A percentile compares a stretch with the other conserved stretches of the same genome.
Evolutionary conservation across 2,797 vertebrate species (phyloP).

Genomic region (Oreochromis grahami): DNA sequence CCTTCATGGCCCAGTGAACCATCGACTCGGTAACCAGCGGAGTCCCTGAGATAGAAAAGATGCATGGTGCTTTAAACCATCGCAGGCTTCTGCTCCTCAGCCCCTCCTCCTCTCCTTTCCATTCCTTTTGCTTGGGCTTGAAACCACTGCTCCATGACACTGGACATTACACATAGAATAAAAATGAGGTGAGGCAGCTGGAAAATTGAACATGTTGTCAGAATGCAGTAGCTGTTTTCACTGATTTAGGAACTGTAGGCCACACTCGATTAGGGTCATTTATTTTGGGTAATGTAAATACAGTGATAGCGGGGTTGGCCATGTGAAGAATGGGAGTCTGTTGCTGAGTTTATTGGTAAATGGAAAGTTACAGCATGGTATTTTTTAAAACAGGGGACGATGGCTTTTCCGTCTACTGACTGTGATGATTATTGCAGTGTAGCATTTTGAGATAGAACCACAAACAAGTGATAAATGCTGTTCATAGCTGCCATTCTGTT

Average conservation of each 20-base stretch:
- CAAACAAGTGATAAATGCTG: neutral
- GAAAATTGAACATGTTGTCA: slow-evolving; percentile 66
- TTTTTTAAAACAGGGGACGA: neutral
- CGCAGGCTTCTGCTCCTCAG: slow-evolving; percentile 1
- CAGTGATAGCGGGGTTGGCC: slow-evolving; percentile 22
- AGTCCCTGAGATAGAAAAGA: slow-evolving; percentile 58
- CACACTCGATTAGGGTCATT: slow-evolving; percentile 45
- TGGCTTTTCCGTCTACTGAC: neutral
- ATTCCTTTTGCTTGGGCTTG: slow-evolving; percentile 15
- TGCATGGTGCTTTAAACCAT: slow-evolving; percentile 53
- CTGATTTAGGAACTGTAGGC: slow-evolving; percentile 48
- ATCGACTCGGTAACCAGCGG: slow-evolving; percentile 56
- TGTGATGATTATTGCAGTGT: slow-evolving; percentile 7
- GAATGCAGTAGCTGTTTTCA: slow-evolving; percentile 33
- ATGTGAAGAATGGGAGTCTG: slow-evolving; percentile 28
- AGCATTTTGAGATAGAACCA: slow-evolving; percentile 5
- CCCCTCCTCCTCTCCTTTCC: neutral
- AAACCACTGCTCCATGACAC: slow-evolving; percentile 55
- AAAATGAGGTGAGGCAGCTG: slow-evolving; percentile 63
- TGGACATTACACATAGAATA: slow-evolving; percentile 52
- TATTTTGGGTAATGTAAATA: slow-evolving; percentile 59
- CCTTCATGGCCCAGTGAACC: slow-evolving; percentile 61
- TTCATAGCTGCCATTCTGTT: neutral
- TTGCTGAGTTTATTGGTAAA: slow-evolving; percentile 41
- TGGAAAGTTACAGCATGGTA: neutral